phyloP scores from a whole-genome alignment of 2,797 vertebrate species.

The Trachurus trachurus region DNA sequence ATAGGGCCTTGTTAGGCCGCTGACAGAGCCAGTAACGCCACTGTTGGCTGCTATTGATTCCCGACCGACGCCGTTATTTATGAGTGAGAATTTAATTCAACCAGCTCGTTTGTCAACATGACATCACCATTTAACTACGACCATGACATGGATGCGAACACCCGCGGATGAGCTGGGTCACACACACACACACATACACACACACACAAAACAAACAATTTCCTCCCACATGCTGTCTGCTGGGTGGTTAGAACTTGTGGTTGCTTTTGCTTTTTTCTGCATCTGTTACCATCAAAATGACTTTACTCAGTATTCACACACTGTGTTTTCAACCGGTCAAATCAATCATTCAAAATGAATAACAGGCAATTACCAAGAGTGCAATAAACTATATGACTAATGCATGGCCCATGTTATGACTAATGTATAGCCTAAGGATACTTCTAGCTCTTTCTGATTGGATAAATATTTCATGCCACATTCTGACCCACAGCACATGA shows the following conservation, averaged over 20 bases:
- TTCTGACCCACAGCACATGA: slow-evolving; percentile 69
- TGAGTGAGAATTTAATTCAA: slow-evolving; percentile 87
- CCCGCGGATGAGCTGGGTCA: slow-evolving; percentile 55
- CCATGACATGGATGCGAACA: slow-evolving; percentile 73
- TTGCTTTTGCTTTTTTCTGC: slow-evolving; percentile 12
- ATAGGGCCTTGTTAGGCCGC: slow-evolving; percentile 81
- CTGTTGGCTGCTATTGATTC: slow-evolving; percentile 85
- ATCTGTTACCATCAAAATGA: slow-evolving; percentile 50
- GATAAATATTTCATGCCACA: slow-evolving; percentile 82
- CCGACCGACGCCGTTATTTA: slow-evolving; percentile 83
- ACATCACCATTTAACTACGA: slow-evolving; percentile 84
- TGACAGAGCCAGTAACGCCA: slow-evolving; percentile 78
- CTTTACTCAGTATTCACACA: slow-evolving; percentile 60
- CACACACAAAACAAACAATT: not conserved
- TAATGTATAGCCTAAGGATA: slow-evolving; percentile 79
- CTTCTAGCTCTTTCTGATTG: slow-evolving; percentile 75
- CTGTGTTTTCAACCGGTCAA: slow-evolving; percentile 57
- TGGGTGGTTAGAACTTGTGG: not conserved
- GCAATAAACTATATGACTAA: slow-evolving; percentile 77
- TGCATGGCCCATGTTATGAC: slow-evolving; percentile 72
- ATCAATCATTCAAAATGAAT: slow-evolving; percentile 75
- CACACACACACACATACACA: not conserved
- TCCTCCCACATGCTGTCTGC: not conserved
- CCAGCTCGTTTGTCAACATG: slow-evolving; percentile 86
- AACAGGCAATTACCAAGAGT: slow-evolving; percentile 75